Evolutionary conservation across 2,888 invertebrate genomes (phyloP), one percentile per base, ranked within the genome.

Genomic region (Osmoderma eremita): DNA sequence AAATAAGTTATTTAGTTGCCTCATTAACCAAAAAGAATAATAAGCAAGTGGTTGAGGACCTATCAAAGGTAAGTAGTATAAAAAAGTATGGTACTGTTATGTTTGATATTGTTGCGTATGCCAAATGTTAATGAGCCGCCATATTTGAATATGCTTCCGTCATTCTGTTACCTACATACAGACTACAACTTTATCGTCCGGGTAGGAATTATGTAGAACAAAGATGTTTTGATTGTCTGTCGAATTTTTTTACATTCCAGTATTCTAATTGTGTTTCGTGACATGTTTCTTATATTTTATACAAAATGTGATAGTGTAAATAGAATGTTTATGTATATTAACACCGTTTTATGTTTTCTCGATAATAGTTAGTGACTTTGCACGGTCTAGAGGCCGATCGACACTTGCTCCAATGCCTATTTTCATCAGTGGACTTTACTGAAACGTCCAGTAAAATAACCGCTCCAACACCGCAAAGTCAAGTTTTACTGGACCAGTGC

Each of bases 361-460:
- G 75, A 76, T 71, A 58, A 75, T 75, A 97, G 96, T 88, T 96
- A 85, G 91, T 95, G 80, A 89, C 89, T 86, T 88, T 90, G 82
- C 93, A 95, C 90, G 97, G 97, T 85, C 89, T 94, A 86, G 96
- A 97, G 90, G 96, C 96, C 86, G 96, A 97, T 88, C 91, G 95
- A 86, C 95, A 97, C 88, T 90, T 95, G 84, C 90, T 96, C 87
- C 94, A 94, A 88, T 94, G 94, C 86, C 90, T 97, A 83, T 92
- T 97, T 84, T 93, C 95, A 78, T 89, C 90, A 78, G 91, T 95
- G 81, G 91, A 95, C 83, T 92, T 94, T 87, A 90, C 86, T 81
- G 87, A 87, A 77, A 86, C 85, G 72, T 77, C 86, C 77, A 81
- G 86, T 84, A 84, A 88, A 74, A 85, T 88, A 71, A 86, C 88